Base-by-base conservation (phyloP, 2,113 vertebrate species). In the Atherinomorus stipes region DNA sequence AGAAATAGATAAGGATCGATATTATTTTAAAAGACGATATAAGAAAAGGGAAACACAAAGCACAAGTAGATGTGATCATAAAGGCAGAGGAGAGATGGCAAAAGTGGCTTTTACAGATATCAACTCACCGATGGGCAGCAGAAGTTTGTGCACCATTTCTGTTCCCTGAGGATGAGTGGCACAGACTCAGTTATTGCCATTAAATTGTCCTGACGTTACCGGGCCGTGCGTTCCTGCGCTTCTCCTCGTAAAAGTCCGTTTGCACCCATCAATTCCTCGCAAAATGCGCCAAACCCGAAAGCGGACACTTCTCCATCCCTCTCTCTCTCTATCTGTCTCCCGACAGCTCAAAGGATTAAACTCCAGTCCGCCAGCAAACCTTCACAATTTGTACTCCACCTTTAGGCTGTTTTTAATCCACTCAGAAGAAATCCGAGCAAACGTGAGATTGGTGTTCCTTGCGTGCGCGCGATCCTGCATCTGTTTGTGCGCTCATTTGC, bases 111-210 rank as follows among this genome's bases (percentile, higher is more conserved):
- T 44, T 7, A 12, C 5, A 37, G 11, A 26, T 18, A 49, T 26
- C 4, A 76, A 90, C 89, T 90, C 56, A 93, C 92, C 86, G 9
- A 89, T n/a, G 69, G 26, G 76, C 73, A 90, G 80, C 79, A 91
- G 64, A 81, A 89, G 77, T 91, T 88, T 88, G 67, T 34, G 73
- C 79, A 85, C 49, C 91, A 93, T 92, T 19, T 89, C 74, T 80
- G 73, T 40, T 77, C 76, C 87, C 76, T 58, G 72, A 74, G 72
- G 69, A 81, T 42, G 64, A 23, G 63, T 2, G 56, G 53, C 51
- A 64, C 54, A 11, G 13, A 57, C 37, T 54, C 50, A 42, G 10
- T 45, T 72, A 59, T 53, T 63, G 51, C 83, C 84, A 85, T 84
- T 4, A 70, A 87, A 74, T 4, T 4, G 25, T 75, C 13, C 21